Evolutionary conservation across 1,140 invertebrate species (phyloP), one percentile per base, ranked within the genome.

Genomic region (Leptonema lineaticorne): DNA sequence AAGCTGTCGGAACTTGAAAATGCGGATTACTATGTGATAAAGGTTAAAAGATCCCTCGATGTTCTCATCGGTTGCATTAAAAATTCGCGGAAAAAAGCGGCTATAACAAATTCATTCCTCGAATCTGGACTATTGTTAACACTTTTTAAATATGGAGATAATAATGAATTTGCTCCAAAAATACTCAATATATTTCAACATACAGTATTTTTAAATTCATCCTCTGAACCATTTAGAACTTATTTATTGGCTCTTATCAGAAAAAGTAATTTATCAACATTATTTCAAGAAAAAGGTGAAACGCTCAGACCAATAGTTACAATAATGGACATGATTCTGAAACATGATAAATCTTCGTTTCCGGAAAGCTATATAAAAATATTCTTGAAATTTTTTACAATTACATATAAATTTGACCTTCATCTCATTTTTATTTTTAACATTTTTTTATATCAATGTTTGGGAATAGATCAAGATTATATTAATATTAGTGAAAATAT

Each of bases 241-340:
- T 72, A 69, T 67, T 18, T 69, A 0, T 6, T 24, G 8, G 22
- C 63, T 6, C 46, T 72, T 14, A 24, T 72, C 8, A 60, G 37
- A 46, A 64, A 64, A 0, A 27, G 24, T n/a, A 63, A 53, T 67
- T 28, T 72, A 16, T 29, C 27, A 6, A 27, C 46, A 1, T 50
- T 72, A 30, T 69, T 72, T 22, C 63, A 69, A 50, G 64, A 72
- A 63, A 69, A 63, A 37, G 67, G 67, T 1, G 70, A 72, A 50
- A 24, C 37, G 0, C 50, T 72, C 14, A 29, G 64, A 22, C 58
- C 70, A 0, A 56, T 72, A 14, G 68, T 72, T 4, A 67, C 65
- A 63, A 41, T 69, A 26, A 58, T 69, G 50, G 68, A 72, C 29
- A 57, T 72, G 2, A 33, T 72, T 6, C 16, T 72, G 11, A 69